phyloP scores from a whole-genome alignment of 2,797 vertebrate genomes.

The Gouania willdenowi region DNA sequence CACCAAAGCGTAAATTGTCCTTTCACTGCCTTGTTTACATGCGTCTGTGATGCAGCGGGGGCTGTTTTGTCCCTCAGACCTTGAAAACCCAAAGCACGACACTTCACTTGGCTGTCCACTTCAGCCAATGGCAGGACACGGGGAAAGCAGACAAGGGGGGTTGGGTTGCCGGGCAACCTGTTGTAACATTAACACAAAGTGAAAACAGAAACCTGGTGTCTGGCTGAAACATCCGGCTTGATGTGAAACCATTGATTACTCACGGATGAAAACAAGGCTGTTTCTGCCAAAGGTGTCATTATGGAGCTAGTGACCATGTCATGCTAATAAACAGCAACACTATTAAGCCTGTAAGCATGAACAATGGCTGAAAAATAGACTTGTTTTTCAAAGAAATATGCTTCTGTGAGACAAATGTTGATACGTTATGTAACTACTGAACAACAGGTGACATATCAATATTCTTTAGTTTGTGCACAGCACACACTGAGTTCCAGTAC shows the following conservation, averaged over 20 bases:
- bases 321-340: background rate
- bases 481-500: no score
- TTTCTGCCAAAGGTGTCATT: slow-evolving; percentile 5
- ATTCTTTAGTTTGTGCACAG: no score
- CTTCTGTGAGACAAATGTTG: no score
- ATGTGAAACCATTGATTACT: slow-evolving; percentile 32
- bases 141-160: slow-evolving; percentile 15
- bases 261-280: slow-evolving; percentile 18
- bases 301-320: background rate
- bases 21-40: slow-evolving; percentile 66
- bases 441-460: no score
- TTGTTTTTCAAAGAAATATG: background rate
- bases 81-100: slow-evolving; percentile 53
- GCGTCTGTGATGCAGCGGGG: slow-evolving; percentile 19
- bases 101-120: slow-evolving; percentile 52
- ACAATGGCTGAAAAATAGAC: background rate
- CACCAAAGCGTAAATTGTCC: slow-evolving; percentile 55
- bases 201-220: slow-evolving; percentile 68
- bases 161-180: slow-evolving; percentile 67
- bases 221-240: slow-evolving; percentile 45
- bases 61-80: slow-evolving; percentile 47
- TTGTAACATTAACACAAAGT: slow-evolving; percentile 67
- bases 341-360: background rate
- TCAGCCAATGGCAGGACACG: slow-evolving; percentile 49
- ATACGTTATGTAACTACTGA: no score